Evolutionary conservation across 2,797 vertebrate species (phyloP).

Genomic region (Emys orbicularis): DNA sequence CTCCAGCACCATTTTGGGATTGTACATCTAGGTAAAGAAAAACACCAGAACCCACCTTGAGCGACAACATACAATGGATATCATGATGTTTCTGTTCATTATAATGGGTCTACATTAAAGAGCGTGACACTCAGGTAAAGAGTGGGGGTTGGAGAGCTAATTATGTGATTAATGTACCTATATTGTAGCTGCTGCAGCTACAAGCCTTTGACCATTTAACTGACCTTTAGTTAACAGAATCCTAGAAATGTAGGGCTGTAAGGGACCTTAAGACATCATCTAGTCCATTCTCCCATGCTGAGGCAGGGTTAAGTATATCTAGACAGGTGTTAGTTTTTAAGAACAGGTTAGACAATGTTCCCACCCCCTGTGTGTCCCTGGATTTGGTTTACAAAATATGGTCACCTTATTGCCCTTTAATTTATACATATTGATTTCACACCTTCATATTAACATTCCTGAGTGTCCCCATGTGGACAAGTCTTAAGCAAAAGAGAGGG

Average conservation of each 20-base stretch:
- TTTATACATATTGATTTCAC: background rate
- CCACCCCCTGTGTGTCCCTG: background rate
- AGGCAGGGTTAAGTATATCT: background rate
- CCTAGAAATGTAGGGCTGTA: background rate
- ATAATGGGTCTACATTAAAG: constrained; percentile 59
- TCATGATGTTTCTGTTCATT: constrained; percentile 12
- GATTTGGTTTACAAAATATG: background rate
- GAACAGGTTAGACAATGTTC: no score
- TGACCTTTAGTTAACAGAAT: background rate
- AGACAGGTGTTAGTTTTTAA: background rate
- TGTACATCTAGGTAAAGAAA: constrained; percentile 39
- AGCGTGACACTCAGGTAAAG: constrained; percentile 18
- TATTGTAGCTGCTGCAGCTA: background rate
- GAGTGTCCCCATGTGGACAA: background rate
- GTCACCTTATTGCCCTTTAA: background rate
- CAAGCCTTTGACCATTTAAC: background rate
- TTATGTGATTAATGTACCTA: constrained; percentile 50
- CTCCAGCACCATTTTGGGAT: constrained; percentile 24
- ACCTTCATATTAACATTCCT: background rate
- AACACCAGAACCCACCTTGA: background rate
- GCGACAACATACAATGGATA: background rate
- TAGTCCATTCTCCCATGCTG: background rate
- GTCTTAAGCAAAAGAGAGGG: background rate
- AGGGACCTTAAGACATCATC: background rate
- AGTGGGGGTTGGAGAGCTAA: constrained; percentile 45